Base-by-base conservation (phyloP, 35 echinoderm and acorn worm genomes). In the Heliocidaris tuberculata region DNA sequence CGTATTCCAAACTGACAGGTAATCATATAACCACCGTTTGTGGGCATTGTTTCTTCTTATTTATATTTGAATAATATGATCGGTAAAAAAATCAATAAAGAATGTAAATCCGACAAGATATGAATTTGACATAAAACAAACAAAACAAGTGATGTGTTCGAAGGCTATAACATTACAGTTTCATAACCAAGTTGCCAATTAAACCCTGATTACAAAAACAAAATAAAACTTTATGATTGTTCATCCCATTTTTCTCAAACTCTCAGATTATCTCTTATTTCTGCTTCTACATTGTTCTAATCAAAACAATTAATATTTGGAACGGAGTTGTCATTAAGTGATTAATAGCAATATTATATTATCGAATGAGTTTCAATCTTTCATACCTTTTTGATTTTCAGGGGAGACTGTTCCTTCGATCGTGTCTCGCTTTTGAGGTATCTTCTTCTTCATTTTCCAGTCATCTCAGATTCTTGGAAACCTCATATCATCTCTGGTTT, bases 381-480 rank as follows among this genome's bases (percentile, higher is more conserved):
- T 31, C 30, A 21, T 52, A 50, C 92, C n/a, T 19, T 21, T 27
- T 8, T 31, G 21, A 9, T 31, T 27, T 49, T 50, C 31, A 16
- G 93, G 92, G 0, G 95, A 96, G 86, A 85, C 61, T 3, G 48
- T 59, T 29, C 94, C 97, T 7, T 95, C 96, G 24, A 95, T 99
- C 27, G 88, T 99, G 56, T 97, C 96, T 52, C 94, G 98, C 50
- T 99, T 97, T 70, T 99, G 97, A 47, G 98, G 98, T 2, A 96
- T 99, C 24, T 99, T 99, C 94, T 99, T 99, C 97, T 48, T 97
- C 52, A 97, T 99, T 90, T 99, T 99, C 92, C 98, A 99, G 86
- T 86, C 95, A 21, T 95, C 96, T 93, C 98, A 99, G 85, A 95
- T 99, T 7, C 56, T 97, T 17, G 98, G 98, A 13, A 99, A 99